Base-by-base conservation (phyloP, 2,797 vertebrate genomes). In the Gastrophryne carolinensis region DNA sequence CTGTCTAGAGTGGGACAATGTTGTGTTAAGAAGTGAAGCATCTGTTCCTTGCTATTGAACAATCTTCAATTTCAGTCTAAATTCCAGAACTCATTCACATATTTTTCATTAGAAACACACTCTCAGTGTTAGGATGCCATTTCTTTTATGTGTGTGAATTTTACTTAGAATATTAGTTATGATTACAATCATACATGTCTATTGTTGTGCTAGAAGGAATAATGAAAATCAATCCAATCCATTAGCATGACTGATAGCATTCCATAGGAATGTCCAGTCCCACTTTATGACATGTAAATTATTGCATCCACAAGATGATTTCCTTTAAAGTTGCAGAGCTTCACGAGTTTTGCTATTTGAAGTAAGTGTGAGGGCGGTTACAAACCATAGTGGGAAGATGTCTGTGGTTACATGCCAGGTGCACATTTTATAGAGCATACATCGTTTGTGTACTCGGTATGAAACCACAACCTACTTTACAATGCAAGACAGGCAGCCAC, bases 371-470 rank as follows among this genome's bases (percentile, higher is more conserved):
- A 74, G 72, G 52, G 61, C 39, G 62, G 61, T 47, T 72, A 52
- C 44, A 62, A 24, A 21, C 23, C 30, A 47, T 74, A 66, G 52
- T 58, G 35, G 62, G 72, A 57, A 66, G 62, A 74, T 58, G 62
- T 56, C 23, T 66, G 72, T 74, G 72, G 72, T 74, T 74, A 21
- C 62, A 58, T 74, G 61, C 62, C 62, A 74, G 72, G 72, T 74
- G 72, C 72, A 66, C 72, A 74, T 74, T 74, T 74, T 66, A 66
- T 66, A 49, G 72, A 66, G 52, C 72, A 65, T 74, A 66, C 35
- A 66, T 74, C 39, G 37, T 74, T 74, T 66, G 52, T 66, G 62
- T 65, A 66, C 52, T 74, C 66, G 61, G 26, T 74, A 66, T 29
- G 29, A 66, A 74, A 74, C 62, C 72, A 56, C 72, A 66, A 63